Conservation (phyloP, 2,888 invertebrate genomes). For the Notodonta ziczac region DNA sequence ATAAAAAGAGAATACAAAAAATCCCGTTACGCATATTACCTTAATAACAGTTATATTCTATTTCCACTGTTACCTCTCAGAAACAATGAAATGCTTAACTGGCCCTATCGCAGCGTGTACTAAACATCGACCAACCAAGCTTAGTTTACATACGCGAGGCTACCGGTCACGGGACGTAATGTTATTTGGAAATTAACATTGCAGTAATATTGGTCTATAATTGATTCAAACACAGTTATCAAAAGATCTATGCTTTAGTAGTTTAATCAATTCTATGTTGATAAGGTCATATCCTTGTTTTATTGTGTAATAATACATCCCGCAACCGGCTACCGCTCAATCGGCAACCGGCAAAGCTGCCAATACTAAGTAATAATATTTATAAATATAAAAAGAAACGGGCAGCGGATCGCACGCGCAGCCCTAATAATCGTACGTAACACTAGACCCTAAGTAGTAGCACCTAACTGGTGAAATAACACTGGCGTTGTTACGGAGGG, state of each 20-base stretch:
- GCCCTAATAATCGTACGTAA: slow-evolving; percentile 38
- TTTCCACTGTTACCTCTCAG: slow-evolving; percentile 16
- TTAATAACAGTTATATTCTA: neutral
- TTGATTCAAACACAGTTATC: no score
- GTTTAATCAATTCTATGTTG: neutral
- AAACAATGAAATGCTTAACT: slow-evolving; percentile 61
- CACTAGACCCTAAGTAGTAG: slow-evolving; percentile 71
- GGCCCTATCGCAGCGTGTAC: slow-evolving; percentile 51
- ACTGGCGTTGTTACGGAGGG: slow-evolving; percentile 38
- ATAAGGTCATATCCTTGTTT: neutral
- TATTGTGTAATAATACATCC: slow-evolving; percentile 14
- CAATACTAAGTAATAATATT: slow-evolving; percentile 27
- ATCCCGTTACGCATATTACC: neutral
- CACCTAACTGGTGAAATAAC: slow-evolving; percentile 74
- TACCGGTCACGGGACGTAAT: slow-evolving; percentile 22
- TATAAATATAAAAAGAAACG: slow-evolving; percentile 34
- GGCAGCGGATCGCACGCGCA: slow-evolving; percentile 22
- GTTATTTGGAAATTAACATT: neutral
- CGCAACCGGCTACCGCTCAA: slow-evolving; percentile 19
- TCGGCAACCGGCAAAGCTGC: slow-evolving; percentile 46
- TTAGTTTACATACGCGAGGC: slow-evolving; percentile 29
- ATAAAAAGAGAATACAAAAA: slow-evolving; percentile 4
- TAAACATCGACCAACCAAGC: slow-evolving; percentile 67
- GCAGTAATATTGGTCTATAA: neutral
- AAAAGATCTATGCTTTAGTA: neutral